Evolutionary conservation across 37 sponge, comb jelly and placozoan genomes (phyloP).

Genomic region (Crambe crambe): DNA sequence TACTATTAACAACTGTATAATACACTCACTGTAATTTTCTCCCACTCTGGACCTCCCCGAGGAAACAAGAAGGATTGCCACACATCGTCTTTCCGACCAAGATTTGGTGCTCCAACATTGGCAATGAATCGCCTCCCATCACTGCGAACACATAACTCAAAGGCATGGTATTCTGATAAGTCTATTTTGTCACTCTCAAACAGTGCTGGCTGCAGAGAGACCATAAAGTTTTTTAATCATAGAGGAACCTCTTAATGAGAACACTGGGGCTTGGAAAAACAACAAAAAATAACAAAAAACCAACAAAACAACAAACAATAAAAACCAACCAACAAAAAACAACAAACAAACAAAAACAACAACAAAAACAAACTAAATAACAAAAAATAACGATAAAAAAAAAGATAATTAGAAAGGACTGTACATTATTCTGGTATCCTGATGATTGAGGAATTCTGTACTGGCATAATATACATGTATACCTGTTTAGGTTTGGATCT

Average conservation of each 20-base stretch:
- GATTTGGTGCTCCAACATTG: conserved; percentile 51
- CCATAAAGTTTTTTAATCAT: neutral
- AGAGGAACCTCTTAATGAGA: neutral
- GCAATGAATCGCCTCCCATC: conserved; percentile 84
- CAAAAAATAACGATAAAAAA: too few relatives aligned
- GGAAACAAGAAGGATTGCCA: conserved; percentile 91
- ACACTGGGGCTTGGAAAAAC: neutral
- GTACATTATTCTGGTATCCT: too few relatives aligned
- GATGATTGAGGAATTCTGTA: too few relatives aligned
- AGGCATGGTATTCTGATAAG: conserved; percentile 79
- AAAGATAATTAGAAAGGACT: too few relatives aligned
- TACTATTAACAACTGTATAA: too few relatives aligned
- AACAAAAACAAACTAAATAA: too few relatives aligned
- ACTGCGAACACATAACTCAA: conserved; percentile 78
- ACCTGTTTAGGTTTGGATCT: conserved; percentile 73
- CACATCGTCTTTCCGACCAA: conserved; percentile 74
- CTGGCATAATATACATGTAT: neutral
- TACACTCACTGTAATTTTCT: conserved; percentile 64
- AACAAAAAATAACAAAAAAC: neutral
- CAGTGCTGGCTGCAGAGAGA: conserved; percentile 26
- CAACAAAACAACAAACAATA: neutral
- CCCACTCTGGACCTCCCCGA: conserved; percentile 93
- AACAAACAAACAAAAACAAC: too few relatives aligned
- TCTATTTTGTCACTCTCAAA: conserved; percentile 55
- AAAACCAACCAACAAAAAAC: too few relatives aligned